A percentile compares a stretch with the other conserved stretches of the same genome.
These are phyloP conservation scores for Podiceps cristatus DNA, from an alignment of 2,113 vertebrate species.

Conservation along the genomic window DNA sequence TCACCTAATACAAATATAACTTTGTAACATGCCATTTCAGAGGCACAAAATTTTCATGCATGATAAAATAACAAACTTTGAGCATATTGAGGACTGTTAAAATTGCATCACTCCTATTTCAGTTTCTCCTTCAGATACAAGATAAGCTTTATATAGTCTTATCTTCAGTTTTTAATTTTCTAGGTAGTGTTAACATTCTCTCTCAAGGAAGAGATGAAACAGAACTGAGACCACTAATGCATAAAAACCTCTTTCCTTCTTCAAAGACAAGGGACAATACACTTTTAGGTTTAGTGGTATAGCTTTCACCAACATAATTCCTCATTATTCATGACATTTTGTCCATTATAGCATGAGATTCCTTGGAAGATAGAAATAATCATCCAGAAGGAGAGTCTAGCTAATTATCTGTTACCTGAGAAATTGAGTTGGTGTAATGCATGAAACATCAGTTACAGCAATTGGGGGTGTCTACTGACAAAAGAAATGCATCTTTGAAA, in stretches of 20 bases:
- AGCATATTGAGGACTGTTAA: background rate
- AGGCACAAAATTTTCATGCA: background rate
- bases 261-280: background rate
- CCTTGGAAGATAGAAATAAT: constrained; percentile 52
- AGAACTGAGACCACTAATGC: background rate
- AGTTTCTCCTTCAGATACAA: background rate
- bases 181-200: background rate
- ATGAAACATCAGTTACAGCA: constrained; percentile 56
- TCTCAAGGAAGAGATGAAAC: background rate
- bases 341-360: constrained; percentile 37
- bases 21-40: background rate
- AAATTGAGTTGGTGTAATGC: constrained; percentile 26
- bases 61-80: constrained; percentile 21
- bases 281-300: background rate
- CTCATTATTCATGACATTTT: constrained; percentile 47
- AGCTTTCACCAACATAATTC: constrained; percentile 16
- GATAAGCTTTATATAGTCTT: background rate
- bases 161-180: constrained; percentile 19
- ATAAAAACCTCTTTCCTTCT: background rate
- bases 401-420: constrained; percentile 67
- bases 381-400: constrained; percentile 1
- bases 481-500: constrained; percentile 51
- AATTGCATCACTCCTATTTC: background rate
- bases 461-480: background rate
- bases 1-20: constrained; percentile 3